Evolutionary conservation across 2,113 vertebrate genomes (phyloP).

Genomic region (Castor canadensis): DNA sequence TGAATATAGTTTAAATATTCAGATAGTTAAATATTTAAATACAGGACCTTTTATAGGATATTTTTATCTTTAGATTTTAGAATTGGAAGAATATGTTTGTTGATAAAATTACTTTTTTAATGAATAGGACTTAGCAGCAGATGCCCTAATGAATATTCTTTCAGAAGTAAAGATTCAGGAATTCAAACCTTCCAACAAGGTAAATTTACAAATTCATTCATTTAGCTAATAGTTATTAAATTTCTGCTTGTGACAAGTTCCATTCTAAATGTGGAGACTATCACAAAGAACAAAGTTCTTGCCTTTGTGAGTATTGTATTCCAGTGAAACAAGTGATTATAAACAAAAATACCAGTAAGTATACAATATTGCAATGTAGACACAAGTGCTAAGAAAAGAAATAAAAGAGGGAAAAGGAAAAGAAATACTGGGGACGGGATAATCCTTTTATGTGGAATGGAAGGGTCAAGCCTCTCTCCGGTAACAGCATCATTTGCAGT

Average conservation of each 20-base stretch:
- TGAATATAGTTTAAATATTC: not conserved
- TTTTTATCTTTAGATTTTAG: slow-evolving; percentile 49
- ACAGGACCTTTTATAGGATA: not conserved
- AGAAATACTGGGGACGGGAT: not conserved
- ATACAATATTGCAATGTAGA: not conserved
- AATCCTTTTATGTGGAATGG: not conserved
- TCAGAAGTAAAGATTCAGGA: slow-evolving; percentile 90
- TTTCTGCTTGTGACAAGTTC: not conserved
- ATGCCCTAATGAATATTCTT: slow-evolving; percentile 87
- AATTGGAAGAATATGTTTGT: slow-evolving; percentile 27
- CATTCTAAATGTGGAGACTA: not conserved
- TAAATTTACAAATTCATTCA: slow-evolving; percentile 76
- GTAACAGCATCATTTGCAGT: not conserved
- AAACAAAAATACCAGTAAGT: not conserved
- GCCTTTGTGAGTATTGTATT: not conserved
- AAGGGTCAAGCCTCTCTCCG: not conserved
- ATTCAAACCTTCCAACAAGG: slow-evolving; percentile 95
- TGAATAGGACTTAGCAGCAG: slow-evolving; percentile 90
- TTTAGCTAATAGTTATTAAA: slow-evolving; percentile 32
- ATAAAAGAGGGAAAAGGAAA: not conserved
- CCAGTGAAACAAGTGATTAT: not conserved
- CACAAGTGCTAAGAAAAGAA: not conserved
- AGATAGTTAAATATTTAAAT: slow-evolving; percentile 7
- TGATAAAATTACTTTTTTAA: slow-evolving; percentile 64
- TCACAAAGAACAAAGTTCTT: not conserved